Base-by-base conservation (phyloP, 2,113 vertebrate genomes). In the Entelurus aequoreus region DNA sequence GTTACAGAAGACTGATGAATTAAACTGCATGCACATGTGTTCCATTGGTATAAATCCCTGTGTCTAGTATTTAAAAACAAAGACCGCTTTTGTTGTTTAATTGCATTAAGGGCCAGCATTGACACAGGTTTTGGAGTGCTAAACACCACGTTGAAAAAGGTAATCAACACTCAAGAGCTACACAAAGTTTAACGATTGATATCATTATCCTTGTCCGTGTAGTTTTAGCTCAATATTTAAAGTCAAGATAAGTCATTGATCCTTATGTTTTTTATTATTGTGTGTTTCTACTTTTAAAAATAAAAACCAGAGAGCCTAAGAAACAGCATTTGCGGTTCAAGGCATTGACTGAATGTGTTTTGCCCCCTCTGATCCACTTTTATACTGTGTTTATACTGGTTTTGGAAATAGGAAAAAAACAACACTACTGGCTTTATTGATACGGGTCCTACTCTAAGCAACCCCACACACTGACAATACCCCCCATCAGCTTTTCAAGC, bases 201-300 rank as follows among this genome's bases (percentile, higher is more conserved):
- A 9, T 37, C 9, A 13, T 21, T 16, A 51, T 7, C 9, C n/a
- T 51, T 12, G 12, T 42, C 38, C 13, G 28, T 51, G 12, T 35
- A 35, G 42, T n/a, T 46, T 46, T 46, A 21, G 37, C 7, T 42
- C 40, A 13, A 8, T 46, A 44, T 57, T 57, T 44, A 42, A 19
- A 44, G 10, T 6, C 36, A 4, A 36, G 14, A 16, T 57, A 11
- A 44, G 11, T 8, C 19, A 47, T 14, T n/a, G 12, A 47, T 35
- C 52, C 63, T 40, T 8, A 21, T 60, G 36, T 63, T 58, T 60
- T 72, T 64, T 60, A 65, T 68, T 40, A 44, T 14, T 53, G 13
- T 69, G 60, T 84, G 71, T 79, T 83, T 80, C 75, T 53, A 53
- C 58, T 81, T 75, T 72, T 7, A 55, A 36, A 75, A 83, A 80